Conservation (phyloP, 2,888 invertebrate genomes). For the Plebejus argus region DNA sequence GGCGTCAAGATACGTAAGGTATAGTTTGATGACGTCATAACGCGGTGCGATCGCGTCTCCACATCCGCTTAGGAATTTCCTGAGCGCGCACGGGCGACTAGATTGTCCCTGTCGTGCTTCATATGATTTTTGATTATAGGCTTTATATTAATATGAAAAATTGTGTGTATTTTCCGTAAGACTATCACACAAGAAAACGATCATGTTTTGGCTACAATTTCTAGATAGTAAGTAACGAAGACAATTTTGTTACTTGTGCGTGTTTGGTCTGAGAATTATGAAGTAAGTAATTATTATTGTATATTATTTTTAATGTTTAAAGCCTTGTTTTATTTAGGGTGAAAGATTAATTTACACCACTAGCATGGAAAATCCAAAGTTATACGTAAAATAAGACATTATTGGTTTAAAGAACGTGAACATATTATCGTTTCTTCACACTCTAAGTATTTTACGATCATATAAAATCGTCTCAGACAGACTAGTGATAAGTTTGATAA, state of each 20-base stretch:
- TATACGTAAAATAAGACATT: neutral
- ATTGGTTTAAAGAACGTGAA: neutral
- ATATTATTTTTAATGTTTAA: too few species aligned
- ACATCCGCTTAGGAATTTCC: slow-evolving; percentile 44
- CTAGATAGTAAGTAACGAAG: too few species aligned
- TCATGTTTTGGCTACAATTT: too few species aligned
- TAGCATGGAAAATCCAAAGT: too few species aligned
- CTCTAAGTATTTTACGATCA: slow-evolving; percentile 7
- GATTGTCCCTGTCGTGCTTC: neutral
- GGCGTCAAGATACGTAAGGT: slow-evolving; percentile 57
- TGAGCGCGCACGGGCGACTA: neutral
- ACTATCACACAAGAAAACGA: too few species aligned
- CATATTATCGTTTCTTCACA: slow-evolving; percentile 1
- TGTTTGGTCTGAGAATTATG: too few species aligned
- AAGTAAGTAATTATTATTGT: too few species aligned
- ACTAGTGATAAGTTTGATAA: neutral
- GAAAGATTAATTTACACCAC: too few species aligned
- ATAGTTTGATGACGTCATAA: slow-evolving; percentile 77
- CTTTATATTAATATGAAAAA: neutral
- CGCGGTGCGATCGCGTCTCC: slow-evolving; percentile 63
- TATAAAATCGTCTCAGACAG: neutral
- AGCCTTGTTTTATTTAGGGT: too few species aligned
- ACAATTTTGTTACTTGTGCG: too few species aligned
- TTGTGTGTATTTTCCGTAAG: neutral
- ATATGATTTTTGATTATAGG: neutral